Conservation (phyloP, 2,113 vertebrate species). For the Potamarius usumacintae region DNA sequence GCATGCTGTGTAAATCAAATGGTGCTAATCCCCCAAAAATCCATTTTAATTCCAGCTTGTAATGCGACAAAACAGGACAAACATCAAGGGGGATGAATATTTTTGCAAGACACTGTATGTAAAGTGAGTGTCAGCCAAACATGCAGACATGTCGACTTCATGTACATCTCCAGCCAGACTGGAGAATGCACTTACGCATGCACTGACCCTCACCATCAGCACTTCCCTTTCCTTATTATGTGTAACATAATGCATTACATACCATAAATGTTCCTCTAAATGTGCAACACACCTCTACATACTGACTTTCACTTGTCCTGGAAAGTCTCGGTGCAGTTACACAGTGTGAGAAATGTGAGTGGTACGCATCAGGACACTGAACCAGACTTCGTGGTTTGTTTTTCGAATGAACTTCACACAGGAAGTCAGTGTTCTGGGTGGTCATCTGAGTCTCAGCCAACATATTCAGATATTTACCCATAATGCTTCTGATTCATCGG, state of each 20-base stretch:
- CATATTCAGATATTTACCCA: neutral
- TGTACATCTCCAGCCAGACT: neutral
- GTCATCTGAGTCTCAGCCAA: neutral
- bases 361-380: neutral
- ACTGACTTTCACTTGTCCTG: conserved; percentile 3
- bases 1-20: too few relatives aligned
- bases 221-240: neutral
- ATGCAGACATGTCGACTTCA: neutral
- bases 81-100: too few relatives aligned
- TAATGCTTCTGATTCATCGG: neutral
- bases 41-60: too few relatives aligned
- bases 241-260: neutral
- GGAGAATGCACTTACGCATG: neutral
- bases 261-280: neutral
- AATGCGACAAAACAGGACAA: too few relatives aligned
- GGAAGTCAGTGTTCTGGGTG: neutral
- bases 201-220: neutral
- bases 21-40: too few relatives aligned
- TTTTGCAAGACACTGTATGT: too few relatives aligned
- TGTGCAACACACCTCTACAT: neutral
- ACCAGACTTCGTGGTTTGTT: neutral
- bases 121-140: neutral
- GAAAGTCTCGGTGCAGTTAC: neutral
- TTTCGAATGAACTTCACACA: neutral
- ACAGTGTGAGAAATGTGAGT: neutral